Conservation (phyloP, 2,113 vertebrate genomes). For the Pyrgilauda ruficollis region DNA sequence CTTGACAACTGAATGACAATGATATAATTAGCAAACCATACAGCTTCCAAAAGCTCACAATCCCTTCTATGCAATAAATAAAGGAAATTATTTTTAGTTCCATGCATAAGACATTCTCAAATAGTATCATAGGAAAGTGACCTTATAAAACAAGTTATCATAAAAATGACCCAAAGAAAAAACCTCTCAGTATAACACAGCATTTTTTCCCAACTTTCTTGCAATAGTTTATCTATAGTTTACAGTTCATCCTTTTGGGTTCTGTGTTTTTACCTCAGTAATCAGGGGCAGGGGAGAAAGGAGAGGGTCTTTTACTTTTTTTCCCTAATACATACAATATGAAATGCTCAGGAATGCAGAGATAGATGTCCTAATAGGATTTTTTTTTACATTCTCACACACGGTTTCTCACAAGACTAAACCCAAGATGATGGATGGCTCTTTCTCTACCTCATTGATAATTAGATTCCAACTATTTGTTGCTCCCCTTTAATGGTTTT, state of each 20-base stretch:
- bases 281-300: background rate
- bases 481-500: background rate
- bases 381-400: background rate
- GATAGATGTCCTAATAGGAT: background rate
- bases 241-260: background rate
- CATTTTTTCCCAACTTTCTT: background rate
- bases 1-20: constrained; percentile 34
- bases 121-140: background rate
- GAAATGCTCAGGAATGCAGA: background rate
- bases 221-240: background rate
- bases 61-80: background rate
- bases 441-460: background rate
- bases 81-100: constrained; percentile 26
- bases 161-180: background rate
- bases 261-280: background rate
- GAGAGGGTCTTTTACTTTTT: background rate
- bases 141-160: background rate
- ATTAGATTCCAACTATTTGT: background rate
- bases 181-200: background rate
- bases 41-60: constrained; percentile 26
- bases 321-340: background rate
- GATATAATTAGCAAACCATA: constrained; percentile 44
- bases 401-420: background rate
- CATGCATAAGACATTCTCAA: background rate
- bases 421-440: background rate